phyloP scores from a whole-genome alignment of 2,888 invertebrate species.

The Notodonta ziczac region DNA sequence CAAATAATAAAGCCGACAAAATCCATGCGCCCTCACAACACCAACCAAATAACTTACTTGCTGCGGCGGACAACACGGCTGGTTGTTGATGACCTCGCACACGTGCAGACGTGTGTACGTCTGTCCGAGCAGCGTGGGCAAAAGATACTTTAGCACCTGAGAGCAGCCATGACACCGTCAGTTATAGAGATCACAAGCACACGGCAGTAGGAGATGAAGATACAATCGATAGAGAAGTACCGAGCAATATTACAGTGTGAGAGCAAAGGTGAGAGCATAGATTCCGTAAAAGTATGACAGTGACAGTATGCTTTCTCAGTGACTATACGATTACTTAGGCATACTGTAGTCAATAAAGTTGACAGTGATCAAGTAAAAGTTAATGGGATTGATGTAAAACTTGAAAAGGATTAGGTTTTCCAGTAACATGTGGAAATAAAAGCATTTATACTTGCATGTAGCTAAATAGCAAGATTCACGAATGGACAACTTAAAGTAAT shows the following conservation, averaged over 20 bases:
- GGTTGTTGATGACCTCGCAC: constrained; percentile 93
- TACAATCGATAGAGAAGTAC: neutral
- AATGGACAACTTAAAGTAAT: too few relatives aligned
- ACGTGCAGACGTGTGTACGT: constrained; percentile 96
- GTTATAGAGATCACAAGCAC: neutral
- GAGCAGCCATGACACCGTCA: neutral
- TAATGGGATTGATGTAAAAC: too few relatives aligned
- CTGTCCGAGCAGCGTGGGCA: constrained; percentile 86
- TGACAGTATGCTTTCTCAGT: too few relatives aligned
- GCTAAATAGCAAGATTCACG: too few relatives aligned
- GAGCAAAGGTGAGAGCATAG: neutral
- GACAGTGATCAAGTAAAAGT: neutral
- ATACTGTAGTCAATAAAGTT: too few relatives aligned
- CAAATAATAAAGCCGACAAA: neutral
- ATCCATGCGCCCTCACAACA: constrained; percentile 16
- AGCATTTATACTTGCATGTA: too few relatives aligned
- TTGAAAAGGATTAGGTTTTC: too few relatives aligned
- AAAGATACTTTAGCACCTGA: constrained; percentile 72
- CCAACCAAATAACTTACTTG: constrained; percentile 67
- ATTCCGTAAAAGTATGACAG: too few relatives aligned
- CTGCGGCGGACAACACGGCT: constrained; percentile 91
- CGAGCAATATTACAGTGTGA: neutral
- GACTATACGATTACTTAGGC: too few relatives aligned
- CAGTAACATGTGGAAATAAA: too few relatives aligned
- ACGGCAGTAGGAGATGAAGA: neutral